Percentiles rank a stretch among this genome's conserved stretches.
Conservation (phyloP, 2,797 vertebrate genomes). For the Anableps anableps region DNA sequence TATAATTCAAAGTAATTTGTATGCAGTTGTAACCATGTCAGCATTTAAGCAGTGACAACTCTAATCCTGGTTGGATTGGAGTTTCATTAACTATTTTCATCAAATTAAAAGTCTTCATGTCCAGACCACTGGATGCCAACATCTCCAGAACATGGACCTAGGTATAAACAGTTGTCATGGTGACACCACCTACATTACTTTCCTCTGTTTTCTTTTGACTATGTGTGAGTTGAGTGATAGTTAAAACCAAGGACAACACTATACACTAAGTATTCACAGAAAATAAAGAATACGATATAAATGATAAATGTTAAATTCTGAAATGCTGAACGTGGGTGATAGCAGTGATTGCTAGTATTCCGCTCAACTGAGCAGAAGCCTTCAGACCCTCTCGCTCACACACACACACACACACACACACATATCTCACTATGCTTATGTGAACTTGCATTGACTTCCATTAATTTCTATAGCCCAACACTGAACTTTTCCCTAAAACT, state of each 20-base stretch:
- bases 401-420: background rate
- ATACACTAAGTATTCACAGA: background rate
- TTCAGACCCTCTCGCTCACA: slow-evolving; percentile 2
- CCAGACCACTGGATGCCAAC: slow-evolving; percentile 6
- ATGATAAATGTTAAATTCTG: no score
- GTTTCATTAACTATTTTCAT: slow-evolving; percentile 13
- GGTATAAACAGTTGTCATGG: slow-evolving; percentile 20
- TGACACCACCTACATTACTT: slow-evolving; percentile 13
- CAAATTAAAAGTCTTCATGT: background rate
- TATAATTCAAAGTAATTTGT: background rate
- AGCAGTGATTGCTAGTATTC: slow-evolving; percentile 27
- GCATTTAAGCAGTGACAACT: background rate
- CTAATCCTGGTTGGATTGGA: background rate
- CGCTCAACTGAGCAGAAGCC: slow-evolving; percentile 36
- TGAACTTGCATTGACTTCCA: no score
- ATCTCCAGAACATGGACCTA: slow-evolving; percentile 4
- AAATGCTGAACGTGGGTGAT: slow-evolving; percentile 15
- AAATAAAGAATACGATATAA: background rate
- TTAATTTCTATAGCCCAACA: no score
- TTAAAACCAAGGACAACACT: background rate
- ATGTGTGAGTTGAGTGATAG: background rate
- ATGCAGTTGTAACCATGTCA: background rate
- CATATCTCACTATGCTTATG: no score
- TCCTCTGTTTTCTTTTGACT: slow-evolving; percentile 4
- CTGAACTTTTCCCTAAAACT: no score